Evolutionary conservation across 2,797 vertebrate species (phyloP).

Genomic region (Sylvia borin): DNA sequence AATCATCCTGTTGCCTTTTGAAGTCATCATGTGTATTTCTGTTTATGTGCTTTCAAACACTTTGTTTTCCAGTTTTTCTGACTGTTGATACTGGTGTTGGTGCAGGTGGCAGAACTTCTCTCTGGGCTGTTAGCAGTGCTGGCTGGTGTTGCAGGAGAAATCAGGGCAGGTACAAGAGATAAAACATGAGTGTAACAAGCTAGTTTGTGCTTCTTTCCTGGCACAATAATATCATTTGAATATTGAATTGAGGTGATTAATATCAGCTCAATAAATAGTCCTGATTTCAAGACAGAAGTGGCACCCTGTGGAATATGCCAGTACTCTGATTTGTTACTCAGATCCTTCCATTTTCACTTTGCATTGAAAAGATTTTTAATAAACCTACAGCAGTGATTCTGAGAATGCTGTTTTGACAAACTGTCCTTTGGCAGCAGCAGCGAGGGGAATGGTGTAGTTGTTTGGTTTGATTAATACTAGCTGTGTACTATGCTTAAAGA

Average conservation of each 20-base stretch:
- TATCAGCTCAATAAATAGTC: not conserved
- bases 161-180: not conserved
- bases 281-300: not conserved
- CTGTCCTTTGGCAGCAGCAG: not conserved
- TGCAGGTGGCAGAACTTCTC: not conserved
- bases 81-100: not conserved
- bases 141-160: not conserved
- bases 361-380: not conserved
- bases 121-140: not conserved
- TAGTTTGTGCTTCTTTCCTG: not conserved
- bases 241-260: not conserved
- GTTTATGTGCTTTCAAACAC: not conserved
- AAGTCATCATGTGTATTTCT: not conserved
- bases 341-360: not conserved
- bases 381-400: not conserved
- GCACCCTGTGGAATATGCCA: not conserved
- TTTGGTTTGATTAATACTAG: not conserved
- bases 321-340: not conserved
- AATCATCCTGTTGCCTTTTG: conserved; percentile 47
- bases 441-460: not conserved
- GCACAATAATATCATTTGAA: not conserved
- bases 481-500: not conserved
- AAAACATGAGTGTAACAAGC: not conserved
- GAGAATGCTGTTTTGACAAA: not conserved
- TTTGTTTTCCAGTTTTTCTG: not conserved